Base-by-base conservation (phyloP, 2,113 vertebrate genomes). In the Tyrannus savana region DNA sequence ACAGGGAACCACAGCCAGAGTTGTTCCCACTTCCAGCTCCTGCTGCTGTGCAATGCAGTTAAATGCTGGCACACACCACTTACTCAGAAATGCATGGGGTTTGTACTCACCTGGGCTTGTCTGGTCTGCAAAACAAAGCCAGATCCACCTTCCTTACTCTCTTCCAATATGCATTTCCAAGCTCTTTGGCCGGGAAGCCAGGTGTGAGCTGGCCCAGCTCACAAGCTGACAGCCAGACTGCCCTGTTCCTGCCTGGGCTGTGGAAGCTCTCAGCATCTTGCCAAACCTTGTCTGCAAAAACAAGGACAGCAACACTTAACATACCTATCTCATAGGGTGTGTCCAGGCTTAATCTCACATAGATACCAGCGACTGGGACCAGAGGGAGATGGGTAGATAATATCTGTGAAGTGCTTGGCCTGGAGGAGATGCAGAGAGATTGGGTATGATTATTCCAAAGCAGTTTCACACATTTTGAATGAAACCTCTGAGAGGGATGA, bases 321-420 rank as follows among this genome's bases (percentile, higher is more conserved):
- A 97, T 96, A 93, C 80, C 95, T 96, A 96, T 95, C 93, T 96
- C 76, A 42, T 58, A 78, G 95, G 96, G 95, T 44, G 96, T 95
- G 95, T 83, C 91, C 6, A 44, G 93, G 78, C 79, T 86, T 95
- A 95, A 96, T 94, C 95, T 93, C 83, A 92, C 93, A 41, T 35
- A 96, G 95, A 96, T 95, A 92, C 92, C 93, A 90, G 92, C 0
- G 92, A 95, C 69, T 96, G 93, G 58, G 56, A 95, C 76, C 90
- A 91, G 92, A 95, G 76, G 44, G 87, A 95, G 95, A 93, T 82
- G 41, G 77, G 77, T 24, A 96, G 95, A 96, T 94, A 96, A 82
- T 81, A 69, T 86, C 90, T 95, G 90, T 95, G 95, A 96, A 96
- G 86, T 87, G 89, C 84, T 90, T 64, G 95, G 92, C 94, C 95